These are phyloP conservation scores for Centropus bengalensis DNA, from an alignment of 2,113 vertebrate genomes.

Conservation along the genomic window DNA sequence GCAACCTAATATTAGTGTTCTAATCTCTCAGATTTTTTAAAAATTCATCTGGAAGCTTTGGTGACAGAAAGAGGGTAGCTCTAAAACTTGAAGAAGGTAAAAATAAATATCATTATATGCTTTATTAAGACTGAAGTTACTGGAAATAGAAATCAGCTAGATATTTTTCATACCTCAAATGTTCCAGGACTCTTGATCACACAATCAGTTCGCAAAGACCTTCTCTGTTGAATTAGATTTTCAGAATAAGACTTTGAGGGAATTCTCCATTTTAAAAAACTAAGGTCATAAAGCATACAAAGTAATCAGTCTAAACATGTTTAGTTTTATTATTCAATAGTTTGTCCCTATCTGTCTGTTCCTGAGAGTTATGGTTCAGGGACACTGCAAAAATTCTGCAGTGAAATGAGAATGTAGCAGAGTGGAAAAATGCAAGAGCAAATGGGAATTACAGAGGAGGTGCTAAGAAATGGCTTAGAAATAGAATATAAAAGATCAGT, in stretches of 20 bases:
- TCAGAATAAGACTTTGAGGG: not conserved
- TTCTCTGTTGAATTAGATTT: not conserved
- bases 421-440: not conserved
- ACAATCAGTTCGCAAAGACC: not conserved
- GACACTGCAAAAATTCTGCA: not conserved
- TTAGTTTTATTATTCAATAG: not conserved
- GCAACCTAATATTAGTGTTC: not conserved
- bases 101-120: not conserved
- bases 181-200: not conserved
- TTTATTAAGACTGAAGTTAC: not conserved
- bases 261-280: not conserved
- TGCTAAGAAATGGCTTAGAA: not conserved
- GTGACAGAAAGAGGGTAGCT: not conserved
- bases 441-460: not conserved
- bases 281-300: not conserved
- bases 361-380: not conserved
- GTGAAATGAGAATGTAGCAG: not conserved
- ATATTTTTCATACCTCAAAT: not conserved
- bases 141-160: not conserved
- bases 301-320: not conserved
- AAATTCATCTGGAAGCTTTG: not conserved
- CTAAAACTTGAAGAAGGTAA: not conserved
- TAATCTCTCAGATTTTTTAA: not conserved
- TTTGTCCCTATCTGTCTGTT: not conserved
- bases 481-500: not conserved